Conservation (phyloP, 2,888 invertebrate genomes). For the Tridacna gigas region DNA sequence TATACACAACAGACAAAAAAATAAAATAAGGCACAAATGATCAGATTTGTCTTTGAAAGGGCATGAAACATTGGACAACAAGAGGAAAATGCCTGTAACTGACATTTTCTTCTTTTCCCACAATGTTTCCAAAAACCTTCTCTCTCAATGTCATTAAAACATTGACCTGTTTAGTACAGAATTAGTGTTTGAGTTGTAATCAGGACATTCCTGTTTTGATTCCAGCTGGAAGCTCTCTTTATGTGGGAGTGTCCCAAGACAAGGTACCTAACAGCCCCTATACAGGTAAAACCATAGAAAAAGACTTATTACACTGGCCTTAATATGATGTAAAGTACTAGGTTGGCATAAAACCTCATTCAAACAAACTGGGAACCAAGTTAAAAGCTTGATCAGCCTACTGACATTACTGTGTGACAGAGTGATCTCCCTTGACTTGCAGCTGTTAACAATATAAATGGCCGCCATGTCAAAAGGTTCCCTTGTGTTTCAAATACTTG, state of each 20-base stretch:
- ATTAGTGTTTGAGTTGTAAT: too few species aligned
- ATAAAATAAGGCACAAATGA: background rate
- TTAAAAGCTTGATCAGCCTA: background rate
- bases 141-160: too few species aligned
- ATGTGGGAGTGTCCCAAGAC: too few species aligned
- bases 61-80: background rate
- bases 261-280: too few species aligned
- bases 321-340: too few species aligned
- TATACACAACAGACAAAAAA: background rate
- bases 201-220: too few species aligned
- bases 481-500: background rate
- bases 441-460: slow-evolving; percentile 4
- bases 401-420: too few species aligned
- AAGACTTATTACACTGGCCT: too few species aligned
- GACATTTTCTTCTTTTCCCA: background rate
- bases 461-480: background rate
- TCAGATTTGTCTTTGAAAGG: background rate
- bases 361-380: background rate
- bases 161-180: too few species aligned
- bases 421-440: slow-evolving; percentile 4
- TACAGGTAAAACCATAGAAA: too few species aligned
- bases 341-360: too few species aligned
- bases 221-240: too few species aligned
- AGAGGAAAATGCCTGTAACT: background rate
- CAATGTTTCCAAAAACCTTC: background rate